phyloP scores from a whole-genome alignment of 2,888 invertebrate genomes.

The Allacma fusca region DNA sequence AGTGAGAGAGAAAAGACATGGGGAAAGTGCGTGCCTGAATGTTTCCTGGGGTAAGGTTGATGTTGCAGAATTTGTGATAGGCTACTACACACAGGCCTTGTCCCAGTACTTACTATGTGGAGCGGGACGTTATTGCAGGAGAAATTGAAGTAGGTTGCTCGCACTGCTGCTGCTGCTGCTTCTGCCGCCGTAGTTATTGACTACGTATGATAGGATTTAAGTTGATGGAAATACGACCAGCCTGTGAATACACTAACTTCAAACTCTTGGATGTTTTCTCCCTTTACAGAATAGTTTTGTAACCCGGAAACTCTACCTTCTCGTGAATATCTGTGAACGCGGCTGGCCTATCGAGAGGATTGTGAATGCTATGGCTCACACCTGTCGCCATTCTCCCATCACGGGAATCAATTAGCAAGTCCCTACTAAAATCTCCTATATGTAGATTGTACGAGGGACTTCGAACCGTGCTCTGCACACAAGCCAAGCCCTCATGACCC shows the following conservation, averaged over 20 bases:
- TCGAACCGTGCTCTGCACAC: background rate
- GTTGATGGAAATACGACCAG: too few species aligned
- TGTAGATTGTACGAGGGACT: too few species aligned
- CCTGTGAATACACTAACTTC: too few species aligned
- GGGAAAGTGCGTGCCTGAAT: background rate
- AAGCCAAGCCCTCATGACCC: background rate
- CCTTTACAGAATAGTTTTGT: conserved; percentile 64
- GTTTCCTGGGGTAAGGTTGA: background rate
- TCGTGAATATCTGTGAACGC: conserved; percentile 66
- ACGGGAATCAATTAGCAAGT: conserved; percentile 57
- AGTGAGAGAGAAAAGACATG: background rate
- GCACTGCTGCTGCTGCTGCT: too few species aligned
- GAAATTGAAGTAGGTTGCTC: too few species aligned
- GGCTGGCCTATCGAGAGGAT: conserved; percentile 59
- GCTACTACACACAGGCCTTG: too few species aligned
- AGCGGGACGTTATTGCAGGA: too few species aligned
- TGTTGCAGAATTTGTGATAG: too few species aligned
- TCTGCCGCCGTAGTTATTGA: too few species aligned
- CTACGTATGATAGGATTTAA: too few species aligned
- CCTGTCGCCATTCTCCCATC: conserved; percentile 60
- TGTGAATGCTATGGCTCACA: conserved; percentile 60
- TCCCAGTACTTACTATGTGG: too few species aligned
- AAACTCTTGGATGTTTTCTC: background rate
- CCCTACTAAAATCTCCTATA: too few species aligned
- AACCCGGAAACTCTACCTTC: conserved; percentile 64